Percentiles rank a stretch among this genome's conserved stretches.
Conservation (phyloP, 2,113 vertebrate species). For the Dinomys branickii region DNA sequence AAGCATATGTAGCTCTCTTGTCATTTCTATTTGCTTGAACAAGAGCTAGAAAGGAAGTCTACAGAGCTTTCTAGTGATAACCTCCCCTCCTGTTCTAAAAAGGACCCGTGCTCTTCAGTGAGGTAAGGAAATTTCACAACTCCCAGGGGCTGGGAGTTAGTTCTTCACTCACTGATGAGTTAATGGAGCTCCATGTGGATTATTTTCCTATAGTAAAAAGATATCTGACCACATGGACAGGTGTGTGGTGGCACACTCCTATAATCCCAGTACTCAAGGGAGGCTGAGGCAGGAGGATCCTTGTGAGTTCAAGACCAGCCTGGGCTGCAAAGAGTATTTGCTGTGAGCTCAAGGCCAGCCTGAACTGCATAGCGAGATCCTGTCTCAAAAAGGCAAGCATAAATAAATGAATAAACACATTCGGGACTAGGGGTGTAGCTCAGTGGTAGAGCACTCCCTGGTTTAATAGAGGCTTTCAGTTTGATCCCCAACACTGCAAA, state of each 20-base stretch:
- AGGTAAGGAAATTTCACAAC: conserved; percentile 17
- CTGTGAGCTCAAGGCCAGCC: no score
- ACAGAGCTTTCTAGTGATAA: conserved; percentile 28
- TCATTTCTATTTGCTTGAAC: conserved; percentile 45
- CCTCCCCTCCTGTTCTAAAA: background rate
- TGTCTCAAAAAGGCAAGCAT: no score
- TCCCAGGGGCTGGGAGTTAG: background rate
- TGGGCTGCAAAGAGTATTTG: no score
- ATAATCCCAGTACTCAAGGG: no score
- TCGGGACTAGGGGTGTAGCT: background rate
- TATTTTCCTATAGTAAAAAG: background rate
- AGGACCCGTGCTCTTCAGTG: conserved; percentile 7
- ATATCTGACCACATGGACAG: no score
- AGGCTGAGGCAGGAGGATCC: no score
- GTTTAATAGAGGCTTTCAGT: background rate
- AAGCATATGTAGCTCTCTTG: background rate
- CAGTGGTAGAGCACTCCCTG: background rate
- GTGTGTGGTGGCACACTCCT: no score
- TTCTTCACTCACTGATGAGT: conserved; percentile 30
- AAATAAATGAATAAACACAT: background rate
- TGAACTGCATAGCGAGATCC: no score
- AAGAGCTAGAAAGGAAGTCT: conserved; percentile 25
- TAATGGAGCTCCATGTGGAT: background rate
- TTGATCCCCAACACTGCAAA: background rate
- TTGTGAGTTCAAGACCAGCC: no score